phyloP scores from a whole-genome alignment of 2,797 vertebrate species.

The Lophura swinhoii region DNA sequence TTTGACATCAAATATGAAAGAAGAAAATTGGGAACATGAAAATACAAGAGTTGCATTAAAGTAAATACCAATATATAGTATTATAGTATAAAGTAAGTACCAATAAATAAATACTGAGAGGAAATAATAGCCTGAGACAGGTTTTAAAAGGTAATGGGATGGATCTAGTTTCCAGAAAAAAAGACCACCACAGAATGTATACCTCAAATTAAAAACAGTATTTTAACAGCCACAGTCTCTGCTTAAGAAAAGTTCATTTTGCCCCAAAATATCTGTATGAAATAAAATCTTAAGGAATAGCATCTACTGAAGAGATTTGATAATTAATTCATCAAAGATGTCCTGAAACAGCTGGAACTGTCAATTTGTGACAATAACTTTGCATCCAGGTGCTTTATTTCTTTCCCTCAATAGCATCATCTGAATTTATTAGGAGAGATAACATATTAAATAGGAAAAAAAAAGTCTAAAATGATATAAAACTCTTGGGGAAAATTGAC shows the following conservation, averaged over 20 bases:
- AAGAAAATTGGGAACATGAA: conserved; percentile 43
- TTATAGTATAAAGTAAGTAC: not conserved
- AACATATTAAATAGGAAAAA: not conserved
- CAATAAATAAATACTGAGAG: not conserved
- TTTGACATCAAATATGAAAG: conserved; percentile 54
- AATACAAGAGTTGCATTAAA: conserved; percentile 13
- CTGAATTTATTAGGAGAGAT: not conserved
- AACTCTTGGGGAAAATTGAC: not conserved
- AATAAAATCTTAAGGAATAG: not conserved
- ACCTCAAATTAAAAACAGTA: not conserved
- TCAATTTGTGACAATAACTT: not conserved
- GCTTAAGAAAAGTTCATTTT: not conserved
- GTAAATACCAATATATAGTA: not conserved
- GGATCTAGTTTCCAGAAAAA: conserved; percentile 14
- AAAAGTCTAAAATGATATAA: not conserved
- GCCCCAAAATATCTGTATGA: not conserved
- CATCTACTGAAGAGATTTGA: not conserved
- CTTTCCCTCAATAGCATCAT: not conserved
- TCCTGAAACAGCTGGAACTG: not conserved
- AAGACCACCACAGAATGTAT: not conserved
- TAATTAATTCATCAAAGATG: not conserved
- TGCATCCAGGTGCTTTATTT: not conserved
- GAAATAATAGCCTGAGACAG: conserved; percentile 4
- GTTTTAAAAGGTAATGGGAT: conserved; percentile 1
- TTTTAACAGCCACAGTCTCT: not conserved